Conservation (phyloP, 2,888 invertebrate genomes). For the Perizoma affinitatum region DNA sequence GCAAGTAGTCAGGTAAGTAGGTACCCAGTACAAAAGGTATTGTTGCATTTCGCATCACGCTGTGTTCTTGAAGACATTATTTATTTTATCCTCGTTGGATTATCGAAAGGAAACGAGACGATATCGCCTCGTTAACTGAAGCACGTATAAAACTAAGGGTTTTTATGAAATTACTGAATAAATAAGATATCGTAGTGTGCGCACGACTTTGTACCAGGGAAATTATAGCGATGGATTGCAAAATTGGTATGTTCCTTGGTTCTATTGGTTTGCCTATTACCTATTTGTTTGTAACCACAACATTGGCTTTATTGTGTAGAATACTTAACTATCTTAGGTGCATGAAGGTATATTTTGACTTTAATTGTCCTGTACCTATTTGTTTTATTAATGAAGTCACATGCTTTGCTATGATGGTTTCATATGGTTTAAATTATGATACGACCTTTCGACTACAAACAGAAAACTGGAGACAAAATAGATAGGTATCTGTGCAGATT, state of each 20-base stretch:
- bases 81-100: constrained; percentile 52
- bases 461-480: too few relatives aligned
- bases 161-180: constrained; percentile 30
- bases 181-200: constrained; percentile 2
- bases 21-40: constrained; percentile 25
- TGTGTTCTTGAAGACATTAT: constrained; percentile 30
- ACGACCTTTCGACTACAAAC: too few relatives aligned
- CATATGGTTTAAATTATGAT: too few relatives aligned
- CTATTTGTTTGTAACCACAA: too few relatives aligned
- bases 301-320: too few relatives aligned
- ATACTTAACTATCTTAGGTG: too few relatives aligned
- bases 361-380: too few relatives aligned
- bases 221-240: constrained; percentile 41
- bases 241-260: constrained; percentile 30
- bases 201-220: constrained; percentile 9
- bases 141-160: constrained; percentile 51
- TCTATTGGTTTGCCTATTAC: constrained; percentile 3
- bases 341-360: too few relatives aligned
- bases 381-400: too few relatives aligned
- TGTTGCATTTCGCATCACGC: constrained; percentile 32
- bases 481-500: too few relatives aligned
- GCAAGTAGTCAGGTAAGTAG: not conserved
- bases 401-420: too few relatives aligned
- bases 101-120: constrained; percentile 59
- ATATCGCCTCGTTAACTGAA: constrained; percentile 49